A percentile compares a stretch with the other conserved stretches of the same genome.
These are phyloP conservation scores for Dipodomys ordii DNA, from an alignment of 2,113 vertebrate species.

Conservation along the genomic window DNA sequence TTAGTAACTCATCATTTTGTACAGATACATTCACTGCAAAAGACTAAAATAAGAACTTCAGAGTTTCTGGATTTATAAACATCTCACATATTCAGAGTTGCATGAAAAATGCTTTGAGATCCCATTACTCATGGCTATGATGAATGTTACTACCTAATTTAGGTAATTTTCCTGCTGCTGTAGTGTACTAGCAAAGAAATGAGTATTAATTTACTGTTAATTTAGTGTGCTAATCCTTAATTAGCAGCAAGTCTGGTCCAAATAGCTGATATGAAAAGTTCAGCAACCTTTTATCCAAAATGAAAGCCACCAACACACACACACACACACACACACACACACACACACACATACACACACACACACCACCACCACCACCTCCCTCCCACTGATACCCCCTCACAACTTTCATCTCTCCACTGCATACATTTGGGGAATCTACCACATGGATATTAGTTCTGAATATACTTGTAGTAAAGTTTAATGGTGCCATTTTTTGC, in stretches of 20 bases:
- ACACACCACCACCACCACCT: not conserved
- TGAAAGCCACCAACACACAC: not conserved
- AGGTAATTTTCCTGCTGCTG: constrained; percentile 85
- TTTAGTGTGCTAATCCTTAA: constrained; percentile 86
- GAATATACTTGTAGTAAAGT: not conserved
- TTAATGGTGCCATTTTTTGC: not conserved
- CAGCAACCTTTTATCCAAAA: constrained; percentile 80
- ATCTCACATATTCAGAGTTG: constrained; percentile 68
- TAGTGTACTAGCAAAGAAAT: constrained; percentile 84
- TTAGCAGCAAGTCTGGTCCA: constrained; percentile 82
- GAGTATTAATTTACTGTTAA: constrained; percentile 87
- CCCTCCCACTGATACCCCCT: too few species aligned
- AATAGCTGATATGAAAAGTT: constrained; percentile 84
- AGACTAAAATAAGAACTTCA: constrained; percentile 57
- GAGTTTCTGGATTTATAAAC: constrained; percentile 70
- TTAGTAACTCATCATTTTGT: constrained; percentile 70
- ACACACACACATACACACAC: not conserved
- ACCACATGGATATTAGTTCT: not conserved
- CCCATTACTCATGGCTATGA: constrained; percentile 79
- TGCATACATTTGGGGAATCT: not conserved
- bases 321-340: not conserved
- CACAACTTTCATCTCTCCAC: not conserved
- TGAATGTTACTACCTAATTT: constrained; percentile 86
- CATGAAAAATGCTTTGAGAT: constrained; percentile 84
- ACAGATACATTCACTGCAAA: constrained; percentile 55